Evolutionary conservation across 2,797 vertebrate species (phyloP).

Genomic region (Sebastes iracundus): DNA sequence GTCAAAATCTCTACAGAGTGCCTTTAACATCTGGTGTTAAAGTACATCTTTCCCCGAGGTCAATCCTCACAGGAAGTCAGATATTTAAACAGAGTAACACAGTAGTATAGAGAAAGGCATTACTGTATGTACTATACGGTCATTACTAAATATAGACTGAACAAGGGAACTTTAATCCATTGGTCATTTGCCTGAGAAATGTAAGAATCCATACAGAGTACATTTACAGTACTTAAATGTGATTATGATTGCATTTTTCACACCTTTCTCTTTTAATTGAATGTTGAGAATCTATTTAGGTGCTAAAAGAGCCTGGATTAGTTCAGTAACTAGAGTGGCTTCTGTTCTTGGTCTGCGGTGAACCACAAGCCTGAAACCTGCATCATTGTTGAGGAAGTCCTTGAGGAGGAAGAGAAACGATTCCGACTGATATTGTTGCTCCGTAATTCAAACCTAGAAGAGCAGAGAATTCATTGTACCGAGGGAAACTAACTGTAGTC

Average conservation of each 20-base stretch:
- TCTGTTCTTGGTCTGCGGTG: not conserved
- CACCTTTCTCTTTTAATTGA: not conserved
- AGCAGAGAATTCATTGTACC: not conserved
- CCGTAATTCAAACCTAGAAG: not conserved
- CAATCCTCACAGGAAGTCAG: not conserved
- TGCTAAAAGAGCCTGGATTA: no score
- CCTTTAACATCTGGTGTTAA: not conserved
- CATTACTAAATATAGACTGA: not conserved
- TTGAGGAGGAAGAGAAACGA: not conserved
- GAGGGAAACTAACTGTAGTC: not conserved
- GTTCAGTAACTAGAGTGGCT: not conserved
- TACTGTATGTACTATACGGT: not conserved
- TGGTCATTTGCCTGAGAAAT: not conserved
- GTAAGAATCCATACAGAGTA: not conserved
- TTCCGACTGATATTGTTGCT: not conserved
- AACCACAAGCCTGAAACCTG: not conserved
- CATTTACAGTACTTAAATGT: not conserved
- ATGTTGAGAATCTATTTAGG: no score
- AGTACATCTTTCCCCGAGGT: not conserved
- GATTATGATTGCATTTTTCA: not conserved
- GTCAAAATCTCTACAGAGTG: not conserved
- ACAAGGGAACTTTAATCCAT: not conserved
- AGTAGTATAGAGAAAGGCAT: not conserved
- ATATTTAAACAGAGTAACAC: not conserved
- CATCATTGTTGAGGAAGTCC: not conserved